Conservation (phyloP, 2,113 vertebrate species). For the Rhinoderma darwinii region DNA sequence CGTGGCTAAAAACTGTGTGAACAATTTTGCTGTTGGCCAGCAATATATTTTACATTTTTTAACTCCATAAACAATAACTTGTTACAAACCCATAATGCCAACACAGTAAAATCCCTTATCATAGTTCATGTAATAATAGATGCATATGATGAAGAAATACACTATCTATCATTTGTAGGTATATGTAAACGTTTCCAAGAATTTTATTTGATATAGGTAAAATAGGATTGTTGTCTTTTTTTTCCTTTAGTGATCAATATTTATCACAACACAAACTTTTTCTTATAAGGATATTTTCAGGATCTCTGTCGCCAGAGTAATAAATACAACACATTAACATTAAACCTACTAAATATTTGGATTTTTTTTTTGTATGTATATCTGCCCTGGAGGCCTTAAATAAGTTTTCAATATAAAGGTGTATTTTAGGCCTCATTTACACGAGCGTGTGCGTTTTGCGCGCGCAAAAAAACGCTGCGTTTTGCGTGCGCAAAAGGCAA, state of each 20-base stretch:
- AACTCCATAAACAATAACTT: too few relatives aligned
- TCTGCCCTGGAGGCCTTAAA: slow-evolving; percentile 16
- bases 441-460: too few relatives aligned
- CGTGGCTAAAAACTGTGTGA: too few relatives aligned
- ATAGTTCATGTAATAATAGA: background rate
- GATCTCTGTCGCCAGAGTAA: background rate
- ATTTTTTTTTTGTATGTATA: background rate
- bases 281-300: background rate
- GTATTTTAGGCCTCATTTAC: too few relatives aligned
- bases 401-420: slow-evolving; percentile 38
- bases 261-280: background rate
- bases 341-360: background rate
- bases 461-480: too few relatives aligned
- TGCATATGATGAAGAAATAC: background rate
- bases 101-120: background rate
- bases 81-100: background rate
- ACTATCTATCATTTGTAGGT: background rate
- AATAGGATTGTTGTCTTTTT: background rate
- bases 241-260: background rate
- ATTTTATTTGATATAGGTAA: background rate
- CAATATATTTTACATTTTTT: too few relatives aligned
- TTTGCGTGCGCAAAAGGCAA: too few relatives aligned
- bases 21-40: too few relatives aligned
- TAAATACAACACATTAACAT: slow-evolving; percentile 18
- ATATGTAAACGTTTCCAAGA: background rate